phyloP scores from a whole-genome alignment of 2,888 invertebrate genomes.

The Eulithis prunata region DNA sequence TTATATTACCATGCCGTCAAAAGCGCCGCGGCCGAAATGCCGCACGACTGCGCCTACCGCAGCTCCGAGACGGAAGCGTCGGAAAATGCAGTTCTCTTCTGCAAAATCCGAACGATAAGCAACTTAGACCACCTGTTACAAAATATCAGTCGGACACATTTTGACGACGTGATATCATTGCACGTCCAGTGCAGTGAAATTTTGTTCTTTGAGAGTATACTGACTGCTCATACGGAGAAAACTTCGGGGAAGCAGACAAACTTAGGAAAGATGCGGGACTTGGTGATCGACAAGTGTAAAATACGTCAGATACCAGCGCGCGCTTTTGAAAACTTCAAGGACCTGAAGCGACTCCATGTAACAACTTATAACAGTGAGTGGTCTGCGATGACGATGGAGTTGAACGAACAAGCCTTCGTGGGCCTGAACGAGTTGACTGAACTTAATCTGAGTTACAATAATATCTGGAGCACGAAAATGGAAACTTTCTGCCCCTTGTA shows the following conservation, averaged over 20 bases:
- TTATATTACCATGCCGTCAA: constrained; percentile 77
- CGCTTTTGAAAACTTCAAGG: constrained; percentile 87
- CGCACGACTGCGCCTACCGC: constrained; percentile 89
- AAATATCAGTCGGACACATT: constrained; percentile 87
- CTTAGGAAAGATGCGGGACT: constrained; percentile 87
- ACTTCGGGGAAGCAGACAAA: constrained; percentile 80
- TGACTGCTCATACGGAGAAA: constrained; percentile 80
- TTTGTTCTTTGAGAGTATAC: constrained; percentile 88
- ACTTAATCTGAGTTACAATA: constrained; percentile 89
- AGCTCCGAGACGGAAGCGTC: constrained; percentile 83
- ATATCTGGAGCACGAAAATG: constrained; percentile 89
- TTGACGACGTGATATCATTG: constrained; percentile 87
- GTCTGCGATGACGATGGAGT: constrained; percentile 90
- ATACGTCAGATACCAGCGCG: constrained; percentile 89
- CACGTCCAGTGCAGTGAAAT: constrained; percentile 90
- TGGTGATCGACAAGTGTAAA: constrained; percentile 90
- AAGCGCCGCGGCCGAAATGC: constrained; percentile 78
- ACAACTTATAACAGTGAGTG: constrained; percentile 91
- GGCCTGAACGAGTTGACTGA: constrained; percentile 87
- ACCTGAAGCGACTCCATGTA: constrained; percentile 87
- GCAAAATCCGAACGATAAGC: constrained; percentile 89
- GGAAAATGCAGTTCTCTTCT: constrained; percentile 85
- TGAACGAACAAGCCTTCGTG: constrained; percentile 88
- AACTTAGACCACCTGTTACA: constrained; percentile 87
- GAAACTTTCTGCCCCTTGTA: constrained; percentile 89